phyloP scores from a whole-genome alignment of 2,797 vertebrate species.

The Apodemus agrarius region DNA sequence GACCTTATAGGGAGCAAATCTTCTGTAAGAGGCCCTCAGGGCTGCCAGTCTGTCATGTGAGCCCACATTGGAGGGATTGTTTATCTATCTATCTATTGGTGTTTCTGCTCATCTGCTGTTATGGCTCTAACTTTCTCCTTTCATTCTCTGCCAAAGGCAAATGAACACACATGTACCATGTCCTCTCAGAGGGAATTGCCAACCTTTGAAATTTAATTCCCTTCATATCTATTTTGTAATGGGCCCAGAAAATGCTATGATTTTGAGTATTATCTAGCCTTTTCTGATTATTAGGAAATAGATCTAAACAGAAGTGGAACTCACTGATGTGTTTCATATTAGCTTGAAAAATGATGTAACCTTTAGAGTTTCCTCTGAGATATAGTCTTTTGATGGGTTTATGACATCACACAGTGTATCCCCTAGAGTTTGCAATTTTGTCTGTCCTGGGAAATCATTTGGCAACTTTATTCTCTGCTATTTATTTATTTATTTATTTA shows the following conservation, averaged over 20 bases:
- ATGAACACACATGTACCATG: not conserved
- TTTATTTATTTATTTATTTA: not conserved
- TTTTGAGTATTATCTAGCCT: not conserved
- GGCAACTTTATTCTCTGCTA: not conserved
- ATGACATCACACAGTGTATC: not conserved
- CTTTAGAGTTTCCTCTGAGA: constrained; percentile 6
- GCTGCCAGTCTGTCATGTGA: not conserved
- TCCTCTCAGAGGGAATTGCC: not conserved
- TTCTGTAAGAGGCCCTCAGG: not conserved
- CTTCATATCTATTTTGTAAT: constrained; percentile 21
- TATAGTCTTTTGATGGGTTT: not conserved
- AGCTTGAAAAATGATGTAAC: not conserved
- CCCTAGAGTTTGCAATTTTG: not conserved
- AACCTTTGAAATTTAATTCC: constrained; percentile 19
- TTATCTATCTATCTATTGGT: not conserved
- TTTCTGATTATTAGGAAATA: not conserved
- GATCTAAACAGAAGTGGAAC: not conserved
- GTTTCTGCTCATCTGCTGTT: not conserved
- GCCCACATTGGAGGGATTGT: not conserved
- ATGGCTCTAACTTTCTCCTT: not conserved
- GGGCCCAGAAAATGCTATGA: not conserved
- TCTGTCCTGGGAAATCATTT: constrained; percentile 1
- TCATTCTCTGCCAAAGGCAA: not conserved
- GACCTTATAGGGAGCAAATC: not conserved
- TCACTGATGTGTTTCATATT: not conserved